A percentile compares a stretch with the other conserved stretches of the same genome.
phyloP scores from a whole-genome alignment of 2,797 vertebrate genomes.

The Psittacula echo region DNA sequence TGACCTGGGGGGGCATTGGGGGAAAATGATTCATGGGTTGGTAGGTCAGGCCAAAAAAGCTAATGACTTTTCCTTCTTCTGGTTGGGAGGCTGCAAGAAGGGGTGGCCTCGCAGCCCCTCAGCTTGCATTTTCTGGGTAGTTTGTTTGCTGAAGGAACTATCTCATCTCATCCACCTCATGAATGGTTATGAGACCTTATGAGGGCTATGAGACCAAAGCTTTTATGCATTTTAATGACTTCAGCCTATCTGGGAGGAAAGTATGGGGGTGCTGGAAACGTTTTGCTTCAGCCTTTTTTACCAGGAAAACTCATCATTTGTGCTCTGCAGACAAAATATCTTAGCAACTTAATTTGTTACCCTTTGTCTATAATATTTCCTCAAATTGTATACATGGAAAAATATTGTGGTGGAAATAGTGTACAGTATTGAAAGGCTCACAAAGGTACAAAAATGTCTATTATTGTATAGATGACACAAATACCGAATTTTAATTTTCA shows the following conservation, averaged over 20 bases:
- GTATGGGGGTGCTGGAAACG: background rate
- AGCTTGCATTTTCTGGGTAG: background rate
- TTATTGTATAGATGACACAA: background rate
- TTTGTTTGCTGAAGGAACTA: background rate
- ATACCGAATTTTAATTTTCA: constrained; percentile 67
- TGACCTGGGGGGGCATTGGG: background rate
- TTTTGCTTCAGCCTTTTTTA: background rate
- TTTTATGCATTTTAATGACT: constrained; percentile 14
- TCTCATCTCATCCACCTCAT: background rate
- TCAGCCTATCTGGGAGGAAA: background rate
- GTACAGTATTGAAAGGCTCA: background rate
- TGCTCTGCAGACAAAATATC: background rate
- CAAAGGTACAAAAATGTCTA: background rate
- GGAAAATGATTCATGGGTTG: background rate
- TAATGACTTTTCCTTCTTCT: constrained; percentile 15
- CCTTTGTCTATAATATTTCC: background rate
- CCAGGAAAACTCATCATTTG: background rate
- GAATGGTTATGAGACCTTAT: background rate
- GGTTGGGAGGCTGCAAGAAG: background rate
- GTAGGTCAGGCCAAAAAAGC: constrained; percentile 4
- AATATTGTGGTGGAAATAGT: background rate
- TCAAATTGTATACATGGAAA: background rate
- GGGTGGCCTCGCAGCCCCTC: background rate
- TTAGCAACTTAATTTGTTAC: background rate
- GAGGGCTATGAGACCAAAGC: background rate